Conservation (phyloP, 2,797 vertebrate species). For the Brachyrhaphis roseni region DNA sequence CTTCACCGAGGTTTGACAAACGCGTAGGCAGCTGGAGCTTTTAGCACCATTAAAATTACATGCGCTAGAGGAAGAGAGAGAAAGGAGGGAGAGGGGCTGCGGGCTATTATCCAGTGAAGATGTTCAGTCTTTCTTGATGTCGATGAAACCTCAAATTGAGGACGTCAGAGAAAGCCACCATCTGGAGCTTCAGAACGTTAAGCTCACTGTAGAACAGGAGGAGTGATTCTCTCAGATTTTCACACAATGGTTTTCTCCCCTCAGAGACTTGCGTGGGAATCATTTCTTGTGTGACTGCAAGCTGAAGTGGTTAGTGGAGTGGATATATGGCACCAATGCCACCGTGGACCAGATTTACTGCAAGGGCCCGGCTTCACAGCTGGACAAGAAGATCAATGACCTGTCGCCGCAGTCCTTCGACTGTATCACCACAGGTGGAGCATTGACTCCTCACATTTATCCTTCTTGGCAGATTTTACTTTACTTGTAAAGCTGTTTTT, state of each 20-base stretch:
- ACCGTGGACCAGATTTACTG: constrained; percentile 96
- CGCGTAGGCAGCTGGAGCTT: constrained; percentile 67
- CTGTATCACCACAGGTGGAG: constrained; percentile 94
- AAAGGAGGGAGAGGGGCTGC: constrained; percentile 19
- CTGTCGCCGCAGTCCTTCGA: constrained; percentile 90
- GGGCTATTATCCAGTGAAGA: constrained; percentile 51
- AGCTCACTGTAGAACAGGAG: constrained; percentile 14
- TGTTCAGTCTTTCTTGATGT: constrained; percentile 26
- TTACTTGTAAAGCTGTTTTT: constrained; percentile 1
- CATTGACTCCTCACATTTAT: neutral
- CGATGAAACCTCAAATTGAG: constrained; percentile 34
- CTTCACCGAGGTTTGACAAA: constrained; percentile 54
- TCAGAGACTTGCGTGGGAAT: constrained; percentile 93
- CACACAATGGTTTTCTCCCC: constrained; percentile 12
- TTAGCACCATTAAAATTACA: constrained; percentile 71
- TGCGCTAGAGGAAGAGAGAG: constrained; percentile 31
- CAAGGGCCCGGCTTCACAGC: constrained; percentile 88
- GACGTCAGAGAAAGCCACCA: constrained; percentile 19
- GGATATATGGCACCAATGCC: constrained; percentile 93
- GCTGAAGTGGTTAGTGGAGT: constrained; percentile 96
- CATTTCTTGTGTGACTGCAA: constrained; percentile 96
- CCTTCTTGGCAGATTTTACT: neutral
- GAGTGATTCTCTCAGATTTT: neutral
- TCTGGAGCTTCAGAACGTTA: constrained; percentile 5
- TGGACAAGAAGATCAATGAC: constrained; percentile 91